Conservation (phyloP, 2,888 invertebrate genomes). For the Aproaerema taeniolella region DNA sequence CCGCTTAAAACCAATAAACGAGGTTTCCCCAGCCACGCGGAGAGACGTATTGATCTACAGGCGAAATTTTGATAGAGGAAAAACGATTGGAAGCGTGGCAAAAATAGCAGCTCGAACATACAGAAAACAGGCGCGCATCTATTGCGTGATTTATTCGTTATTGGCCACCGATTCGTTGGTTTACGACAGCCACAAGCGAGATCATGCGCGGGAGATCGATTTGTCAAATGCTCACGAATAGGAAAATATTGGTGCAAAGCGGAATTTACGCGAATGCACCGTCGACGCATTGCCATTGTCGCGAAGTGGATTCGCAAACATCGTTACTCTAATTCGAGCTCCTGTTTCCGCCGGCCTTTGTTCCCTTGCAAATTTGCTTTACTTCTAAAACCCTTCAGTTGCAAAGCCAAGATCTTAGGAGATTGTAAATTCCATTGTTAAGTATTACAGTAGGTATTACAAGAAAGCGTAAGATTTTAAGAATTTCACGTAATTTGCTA, state of each 20-base stretch:
- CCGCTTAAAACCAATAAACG: constrained; percentile 16
- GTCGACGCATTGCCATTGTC: constrained; percentile 28
- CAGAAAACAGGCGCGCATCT: constrained; percentile 70
- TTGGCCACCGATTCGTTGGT: constrained; percentile 54
- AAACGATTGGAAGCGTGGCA: constrained; percentile 39
- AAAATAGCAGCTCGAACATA: constrained; percentile 64
- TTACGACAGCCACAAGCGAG: constrained; percentile 46
- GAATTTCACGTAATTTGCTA: too few species aligned
- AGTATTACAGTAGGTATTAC: too few species aligned
- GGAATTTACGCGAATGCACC: constrained; percentile 25
- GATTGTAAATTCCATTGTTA: too few species aligned
- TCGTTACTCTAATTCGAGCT: constrained; percentile 27
- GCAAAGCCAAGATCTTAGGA: too few species aligned
- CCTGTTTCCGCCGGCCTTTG: not conserved
- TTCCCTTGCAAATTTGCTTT: not conserved
- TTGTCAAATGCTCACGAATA: constrained; percentile 39
- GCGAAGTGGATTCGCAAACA: constrained; percentile 37
- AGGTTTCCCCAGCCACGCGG: constrained; percentile 15
- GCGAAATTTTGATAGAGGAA: constrained; percentile 54
- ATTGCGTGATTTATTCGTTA: constrained; percentile 66
- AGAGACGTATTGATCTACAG: constrained; percentile 31
- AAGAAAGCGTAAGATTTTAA: too few species aligned
- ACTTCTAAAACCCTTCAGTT: too few species aligned
- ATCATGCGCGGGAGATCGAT: constrained; percentile 31
- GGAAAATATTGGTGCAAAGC: constrained; percentile 25